Base-by-base conservation (phyloP, 2,797 vertebrate species). In the Gymnopithys bicolor region DNA sequence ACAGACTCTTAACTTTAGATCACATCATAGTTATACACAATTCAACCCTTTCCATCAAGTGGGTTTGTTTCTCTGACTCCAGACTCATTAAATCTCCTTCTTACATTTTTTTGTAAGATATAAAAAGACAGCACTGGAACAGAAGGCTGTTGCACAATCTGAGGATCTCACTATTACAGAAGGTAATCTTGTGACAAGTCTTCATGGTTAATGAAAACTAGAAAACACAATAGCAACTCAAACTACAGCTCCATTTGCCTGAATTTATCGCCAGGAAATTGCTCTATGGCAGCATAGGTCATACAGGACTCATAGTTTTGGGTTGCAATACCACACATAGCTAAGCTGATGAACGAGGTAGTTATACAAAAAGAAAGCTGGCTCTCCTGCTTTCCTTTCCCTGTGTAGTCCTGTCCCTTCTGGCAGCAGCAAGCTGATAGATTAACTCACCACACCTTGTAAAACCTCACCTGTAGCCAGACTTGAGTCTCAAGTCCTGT, bases 381-480 rank as follows among this genome's bases (percentile, higher is more conserved):
- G 28, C 56, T 85, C 25, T 35, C 59, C 87, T 70, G 5, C 48
- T 28, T 30, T 33, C 27, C 52, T 45, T 76, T 63, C 71, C 82
- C 79, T 30, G 41, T 9, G 76, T 67, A 69, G 49, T 86, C 80
- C 76, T 51, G 73, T 60, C 83, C 79, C 73, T 89, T 19, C 49
- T 60, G 85, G 92, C 90, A 90, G 78, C 85, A 81, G 58, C 49
- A 48, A 70, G 45, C 16, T 86, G 45, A 45, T 16, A 49, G 83
- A 77, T 73, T 41, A 84, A 80, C 81, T 92, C 35, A 35, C 35
- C 80, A 78, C 80, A 90, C 89, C 90, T 94, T 75, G 66, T 10
- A 69, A 55, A 85, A 91, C 84, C 91, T 94, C 84, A 91, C 84
- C 82, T 82, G 64, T 5, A 75, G 71, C 59, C 49, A 73, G 78